Conservation (phyloP, 2,888 invertebrate species). For the Scaptomyza cyrtandrae region DNA sequence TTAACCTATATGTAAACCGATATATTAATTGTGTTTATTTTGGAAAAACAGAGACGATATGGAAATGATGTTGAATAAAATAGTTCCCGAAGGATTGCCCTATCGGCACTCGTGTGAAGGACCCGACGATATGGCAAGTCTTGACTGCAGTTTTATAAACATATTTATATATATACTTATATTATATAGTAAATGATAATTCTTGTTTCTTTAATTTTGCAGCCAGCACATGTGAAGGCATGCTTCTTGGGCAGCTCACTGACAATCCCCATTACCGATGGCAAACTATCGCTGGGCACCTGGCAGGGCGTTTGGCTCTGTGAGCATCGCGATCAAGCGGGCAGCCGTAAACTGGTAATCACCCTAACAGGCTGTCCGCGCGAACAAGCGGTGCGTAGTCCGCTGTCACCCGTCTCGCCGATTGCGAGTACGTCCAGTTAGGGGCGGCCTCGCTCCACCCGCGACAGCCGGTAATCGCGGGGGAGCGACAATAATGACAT, state of each 20-base stretch:
- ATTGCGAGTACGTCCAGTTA: conserved; percentile 97
- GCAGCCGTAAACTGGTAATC: conserved; percentile 94
- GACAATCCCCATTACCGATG: conserved; percentile 98
- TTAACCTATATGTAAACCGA: neutral
- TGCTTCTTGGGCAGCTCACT: conserved; percentile 97
- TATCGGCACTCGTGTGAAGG: conserved; percentile 99
- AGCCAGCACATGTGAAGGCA: conserved; percentile 99
- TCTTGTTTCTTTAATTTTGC: neutral
- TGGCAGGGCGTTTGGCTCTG: conserved; percentile 99
- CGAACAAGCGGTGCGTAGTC: conserved; percentile 91
- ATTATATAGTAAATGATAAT: no score
- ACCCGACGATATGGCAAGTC: conserved; percentile 97
- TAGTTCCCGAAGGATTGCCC: conserved; percentile 98
- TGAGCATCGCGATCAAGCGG: conserved; percentile 98
- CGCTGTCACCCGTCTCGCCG: conserved; percentile 93
- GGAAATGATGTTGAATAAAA: conserved; percentile 99
- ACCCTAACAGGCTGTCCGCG: conserved; percentile 96
- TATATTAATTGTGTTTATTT: conserved; percentile 1
- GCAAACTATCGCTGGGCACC: conserved; percentile 96
- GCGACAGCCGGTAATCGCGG: conserved; percentile 85
- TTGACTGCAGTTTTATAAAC: neutral
- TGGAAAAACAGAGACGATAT: conserved; percentile 91
- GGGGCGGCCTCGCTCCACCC: conserved; percentile 88
- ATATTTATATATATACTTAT: neutral
- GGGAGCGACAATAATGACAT: conserved; percentile 85